Evolutionary conservation across 2,888 invertebrate genomes (phyloP), one percentile per base, ranked within the genome.

Genomic region (Phorcus lineatus): DNA sequence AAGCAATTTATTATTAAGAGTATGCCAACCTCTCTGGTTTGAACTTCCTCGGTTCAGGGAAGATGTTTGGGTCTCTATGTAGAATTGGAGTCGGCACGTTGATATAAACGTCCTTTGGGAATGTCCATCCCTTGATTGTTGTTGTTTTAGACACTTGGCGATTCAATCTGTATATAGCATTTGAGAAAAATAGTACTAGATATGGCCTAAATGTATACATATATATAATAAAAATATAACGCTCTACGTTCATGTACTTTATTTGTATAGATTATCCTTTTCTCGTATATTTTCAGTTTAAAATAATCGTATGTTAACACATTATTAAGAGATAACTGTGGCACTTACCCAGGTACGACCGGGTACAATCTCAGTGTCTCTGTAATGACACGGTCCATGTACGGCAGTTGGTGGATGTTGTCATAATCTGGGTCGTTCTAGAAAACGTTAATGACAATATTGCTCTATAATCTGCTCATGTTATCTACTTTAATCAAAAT

Each of bases 351-450:
- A 66, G 82, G 67, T n/a, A 86, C 74, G 2, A 85, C 81, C 0
- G 88, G 88, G 62, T 84, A 88, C 36, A 86, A 74, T 81, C 88
- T 81, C 47, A 88, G 80, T 0, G 86, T 83, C 77, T 88, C 88
- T 62, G 84, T 80, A 7, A 88, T 31, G 77, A 87, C 85, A 76
- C 84, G 85, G 40, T 86, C 86, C 83, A 88, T 84, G 70, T 84
- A 87, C 57, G 82, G 83, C 70, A 88, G 79, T 53, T 82, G 81
- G 17, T 79, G 74, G 1, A 88, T 40, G 28, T 77, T 82, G 7
- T 86, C 86, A 77, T 86, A 86, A 0, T 79, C 83, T 3, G 86
- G 85, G 16, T 83, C 83, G 2, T 83, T 78, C 87, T 87, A 66
- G 11, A 79, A 82, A 53, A 40, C 0, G 9, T 22, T 16, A 66